A percentile compares a stretch with the other conserved stretches of the same genome.
These are phyloP conservation scores for Anableps anableps DNA, from an alignment of 2,797 vertebrate genomes.

Conservation along the genomic window DNA sequence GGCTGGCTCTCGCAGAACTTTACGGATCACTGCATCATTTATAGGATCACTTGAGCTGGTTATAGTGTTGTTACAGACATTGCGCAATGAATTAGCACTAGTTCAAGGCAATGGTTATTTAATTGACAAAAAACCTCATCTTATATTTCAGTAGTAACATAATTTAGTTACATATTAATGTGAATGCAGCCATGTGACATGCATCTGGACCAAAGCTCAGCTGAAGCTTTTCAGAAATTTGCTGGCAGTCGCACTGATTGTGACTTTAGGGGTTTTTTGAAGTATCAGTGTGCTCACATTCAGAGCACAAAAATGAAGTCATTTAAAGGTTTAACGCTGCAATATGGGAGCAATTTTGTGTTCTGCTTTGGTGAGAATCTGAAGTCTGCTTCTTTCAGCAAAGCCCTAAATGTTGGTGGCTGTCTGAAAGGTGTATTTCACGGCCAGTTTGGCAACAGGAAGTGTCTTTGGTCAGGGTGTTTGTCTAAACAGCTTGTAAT, in stretches of 20 bases:
- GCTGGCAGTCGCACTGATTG: not conserved
- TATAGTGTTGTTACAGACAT: not conserved
- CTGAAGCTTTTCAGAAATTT: not conserved
- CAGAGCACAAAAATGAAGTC: not conserved
- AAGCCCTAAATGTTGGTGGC: conserved; percentile 53
- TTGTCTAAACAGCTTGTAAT: conserved; percentile 74
- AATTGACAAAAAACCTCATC: not conserved
- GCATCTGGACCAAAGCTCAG: not conserved
- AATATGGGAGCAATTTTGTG: conserved; percentile 79
- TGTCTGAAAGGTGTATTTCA: conserved; percentile 71
- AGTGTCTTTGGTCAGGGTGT: conserved; percentile 74
- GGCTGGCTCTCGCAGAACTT: not conserved
- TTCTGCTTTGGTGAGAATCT: conserved; percentile 52
- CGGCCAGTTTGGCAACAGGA: conserved; percentile 77
- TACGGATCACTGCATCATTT: not conserved
- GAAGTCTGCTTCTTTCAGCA: conserved; percentile 61
- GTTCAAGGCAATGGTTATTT: not conserved
- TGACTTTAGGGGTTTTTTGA: not conserved
- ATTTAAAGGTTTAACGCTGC: conserved; percentile 30
- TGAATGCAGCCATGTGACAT: not conserved
- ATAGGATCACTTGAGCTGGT: not conserved
- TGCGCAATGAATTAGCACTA: not conserved
- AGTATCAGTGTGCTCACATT: not conserved
- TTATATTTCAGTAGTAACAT: not conserved
- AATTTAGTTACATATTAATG: not conserved